A percentile compares a stretch with the other conserved stretches of the same genome.
These are phyloP conservation scores for Momotus momota DNA, from an alignment of 2,797 vertebrate genomes.

Conservation along the genomic window DNA sequence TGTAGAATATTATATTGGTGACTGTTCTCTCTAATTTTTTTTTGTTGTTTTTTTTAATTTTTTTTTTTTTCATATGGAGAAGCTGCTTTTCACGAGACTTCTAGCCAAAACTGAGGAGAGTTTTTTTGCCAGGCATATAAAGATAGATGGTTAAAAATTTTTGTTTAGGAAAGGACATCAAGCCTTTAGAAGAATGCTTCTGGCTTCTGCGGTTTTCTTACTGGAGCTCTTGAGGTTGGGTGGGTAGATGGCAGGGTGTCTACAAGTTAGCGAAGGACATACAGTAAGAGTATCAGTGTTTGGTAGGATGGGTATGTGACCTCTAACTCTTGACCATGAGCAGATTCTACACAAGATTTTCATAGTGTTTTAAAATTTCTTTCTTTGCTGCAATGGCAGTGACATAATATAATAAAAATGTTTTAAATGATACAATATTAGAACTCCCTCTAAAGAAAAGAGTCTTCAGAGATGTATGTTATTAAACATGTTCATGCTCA, in stretches of 20 bases:
- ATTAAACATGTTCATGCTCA: not conserved
- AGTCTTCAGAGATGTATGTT: not conserved
- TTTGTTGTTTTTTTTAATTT: no score
- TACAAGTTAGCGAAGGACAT: fast-evolving
- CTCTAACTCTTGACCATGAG: not conserved
- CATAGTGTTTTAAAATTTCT: not conserved
- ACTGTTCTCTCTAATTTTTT: no score
- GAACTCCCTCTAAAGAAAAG: not conserved
- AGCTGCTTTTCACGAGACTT: not conserved
- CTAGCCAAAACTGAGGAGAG: not conserved
- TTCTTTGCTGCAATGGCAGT: not conserved
- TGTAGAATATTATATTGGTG: no score
- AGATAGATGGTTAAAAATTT: not conserved
- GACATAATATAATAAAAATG: not conserved
- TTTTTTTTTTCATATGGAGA: fast-evolving
- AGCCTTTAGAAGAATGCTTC: not conserved
- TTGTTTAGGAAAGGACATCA: not conserved
- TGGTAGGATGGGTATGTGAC: not conserved
- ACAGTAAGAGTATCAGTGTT: fast-evolving
- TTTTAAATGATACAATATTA: not conserved
- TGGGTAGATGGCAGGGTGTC: not conserved
- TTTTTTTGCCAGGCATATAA: not conserved
- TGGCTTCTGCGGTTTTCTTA: not conserved
- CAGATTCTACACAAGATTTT: not conserved
- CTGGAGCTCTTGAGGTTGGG: not conserved